phyloP scores from a whole-genome alignment of 2,888 invertebrate species.

The Mythimna loreyi region DNA sequence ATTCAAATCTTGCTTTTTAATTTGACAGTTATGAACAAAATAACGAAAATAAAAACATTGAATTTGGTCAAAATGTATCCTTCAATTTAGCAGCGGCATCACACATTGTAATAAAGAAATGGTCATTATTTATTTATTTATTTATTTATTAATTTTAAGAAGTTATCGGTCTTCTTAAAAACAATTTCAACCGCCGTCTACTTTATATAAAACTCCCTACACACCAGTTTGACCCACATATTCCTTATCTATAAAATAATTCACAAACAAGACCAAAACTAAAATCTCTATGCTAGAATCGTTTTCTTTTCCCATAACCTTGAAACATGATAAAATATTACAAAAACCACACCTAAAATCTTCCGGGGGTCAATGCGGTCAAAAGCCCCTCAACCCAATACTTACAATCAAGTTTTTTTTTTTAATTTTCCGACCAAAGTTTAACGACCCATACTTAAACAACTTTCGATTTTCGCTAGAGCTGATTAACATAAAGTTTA shows the following conservation, averaged over 20 bases:
- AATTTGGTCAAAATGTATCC: no score
- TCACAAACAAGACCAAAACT: not conserved
- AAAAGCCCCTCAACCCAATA: not conserved
- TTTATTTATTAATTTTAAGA: no score
- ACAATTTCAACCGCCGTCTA: no score
- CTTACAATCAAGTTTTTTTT: not conserved
- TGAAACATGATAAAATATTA: not conserved
- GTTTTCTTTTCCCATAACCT: no score
- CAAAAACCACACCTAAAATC: not conserved
- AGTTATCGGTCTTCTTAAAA: no score
- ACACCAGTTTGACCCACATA: not conserved
- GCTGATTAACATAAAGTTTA: not conserved
- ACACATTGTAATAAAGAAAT: no score
- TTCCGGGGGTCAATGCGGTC: not conserved
- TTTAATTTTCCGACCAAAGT: not conserved
- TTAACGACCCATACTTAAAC: slow-evolving; percentile 17
- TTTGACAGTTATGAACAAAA: no score
- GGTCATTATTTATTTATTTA: no score
- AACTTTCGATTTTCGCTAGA: slow-evolving; percentile 25
- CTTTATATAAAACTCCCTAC: not conserved
- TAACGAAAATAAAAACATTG: no score
- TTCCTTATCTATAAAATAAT: not conserved
- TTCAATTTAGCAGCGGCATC: no score
- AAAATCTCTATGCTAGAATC: not conserved
- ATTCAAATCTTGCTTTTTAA: no score